Percentiles rank a stretch among this genome's conserved stretches.
Conservation (phyloP, 92 coral and sea anemone genomes). For the Diadumene lineata region DNA sequence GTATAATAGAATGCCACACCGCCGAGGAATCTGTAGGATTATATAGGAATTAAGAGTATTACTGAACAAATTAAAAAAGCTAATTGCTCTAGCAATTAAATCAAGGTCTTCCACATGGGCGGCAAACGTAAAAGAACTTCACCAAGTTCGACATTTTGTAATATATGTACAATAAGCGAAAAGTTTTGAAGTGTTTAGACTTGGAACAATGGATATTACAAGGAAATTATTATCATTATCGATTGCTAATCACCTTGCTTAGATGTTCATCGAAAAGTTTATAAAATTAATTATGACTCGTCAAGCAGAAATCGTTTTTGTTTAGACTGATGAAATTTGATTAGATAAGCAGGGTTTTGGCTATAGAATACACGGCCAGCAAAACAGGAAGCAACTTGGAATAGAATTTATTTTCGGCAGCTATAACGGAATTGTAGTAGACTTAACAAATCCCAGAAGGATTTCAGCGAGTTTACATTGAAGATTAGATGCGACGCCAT, state of each 20-base stretch:
- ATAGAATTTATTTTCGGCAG: conserved; percentile 5
- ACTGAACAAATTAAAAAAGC: conserved; percentile 79
- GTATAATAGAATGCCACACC: conserved; percentile 77
- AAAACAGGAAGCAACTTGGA: conserved; percentile 13
- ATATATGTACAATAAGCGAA: too few species aligned
- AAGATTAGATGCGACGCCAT: conserved; percentile 14
- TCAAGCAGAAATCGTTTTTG: conserved; percentile 68
- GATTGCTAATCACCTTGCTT: neutral
- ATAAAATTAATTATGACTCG: conserved; percentile 18
- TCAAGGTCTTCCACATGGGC: conserved; percentile 22
- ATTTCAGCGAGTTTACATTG: conserved; percentile 19
- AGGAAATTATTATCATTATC: conserved; percentile 9
- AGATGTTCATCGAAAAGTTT: conserved; percentile 19
- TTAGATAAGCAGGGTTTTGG: conserved; percentile 65
- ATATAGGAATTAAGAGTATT: conserved; percentile 85
- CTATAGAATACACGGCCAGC: neutral
- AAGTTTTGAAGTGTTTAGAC: conserved; percentile 6
- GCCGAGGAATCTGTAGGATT: conserved; percentile 70
- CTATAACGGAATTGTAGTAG: conserved; percentile 18
- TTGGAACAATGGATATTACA: neutral
- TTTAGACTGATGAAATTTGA: conserved; percentile 64
- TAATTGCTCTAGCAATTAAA: conserved; percentile 87
- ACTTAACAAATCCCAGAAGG: conserved; percentile 26
- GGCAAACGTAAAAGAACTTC: conserved; percentile 17
- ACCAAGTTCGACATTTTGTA: neutral